Conservation (phyloP, 2,113 vertebrate species). For the Trogon surrucura region DNA sequence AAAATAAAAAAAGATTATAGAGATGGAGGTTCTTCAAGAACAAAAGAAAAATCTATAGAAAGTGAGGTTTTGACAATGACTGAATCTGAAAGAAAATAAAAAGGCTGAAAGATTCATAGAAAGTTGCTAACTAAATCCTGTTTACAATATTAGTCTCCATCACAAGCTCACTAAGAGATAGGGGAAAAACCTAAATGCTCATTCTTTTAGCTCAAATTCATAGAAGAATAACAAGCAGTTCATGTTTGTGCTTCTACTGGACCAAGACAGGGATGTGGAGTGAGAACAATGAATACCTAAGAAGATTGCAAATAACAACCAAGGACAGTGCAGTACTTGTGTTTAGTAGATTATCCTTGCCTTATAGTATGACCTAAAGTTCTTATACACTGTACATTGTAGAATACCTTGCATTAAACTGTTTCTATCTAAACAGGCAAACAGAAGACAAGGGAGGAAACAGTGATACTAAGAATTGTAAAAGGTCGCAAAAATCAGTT, state of each 20-base stretch:
- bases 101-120: slow-evolving; percentile 16
- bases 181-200: background rate
- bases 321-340: background rate
- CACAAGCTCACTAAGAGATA: background rate
- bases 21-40: slow-evolving; percentile 18
- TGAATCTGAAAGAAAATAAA: background rate
- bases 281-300: background rate
- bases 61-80: slow-evolving; percentile 25
- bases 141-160: slow-evolving; percentile 23
- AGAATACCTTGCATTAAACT: background rate
- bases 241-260: background rate
- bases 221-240: background rate
- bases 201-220: slow-evolving; percentile 37
- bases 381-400: background rate
- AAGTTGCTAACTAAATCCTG: slow-evolving; percentile 49
- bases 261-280: background rate
- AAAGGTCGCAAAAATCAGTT: background rate
- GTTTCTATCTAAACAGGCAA: background rate
- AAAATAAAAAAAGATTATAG: background rate
- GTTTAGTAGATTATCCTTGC: background rate
- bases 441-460: background rate
- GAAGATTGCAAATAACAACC: background rate
- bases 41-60: slow-evolving; percentile 19
- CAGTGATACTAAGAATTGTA: background rate
- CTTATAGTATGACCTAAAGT: background rate